phyloP scores from a whole-genome alignment of 2,113 vertebrate species.

The Illadopsis cleaveri region DNA sequence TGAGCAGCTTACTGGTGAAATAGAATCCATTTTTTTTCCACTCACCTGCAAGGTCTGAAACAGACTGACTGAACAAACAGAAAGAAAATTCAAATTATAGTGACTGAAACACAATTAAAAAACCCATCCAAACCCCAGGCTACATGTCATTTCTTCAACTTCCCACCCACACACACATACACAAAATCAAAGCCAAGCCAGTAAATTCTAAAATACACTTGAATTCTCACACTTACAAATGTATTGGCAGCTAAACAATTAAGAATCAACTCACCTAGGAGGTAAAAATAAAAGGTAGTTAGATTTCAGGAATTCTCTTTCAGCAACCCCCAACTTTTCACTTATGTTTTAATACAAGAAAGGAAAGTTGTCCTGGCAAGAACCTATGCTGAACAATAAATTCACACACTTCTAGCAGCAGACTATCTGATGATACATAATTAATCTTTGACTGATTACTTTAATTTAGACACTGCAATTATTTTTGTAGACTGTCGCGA shows the following conservation, averaged over 20 bases:
- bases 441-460: conserved; percentile 20
- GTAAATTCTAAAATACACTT: background rate
- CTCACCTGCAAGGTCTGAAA: background rate
- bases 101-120: background rate
- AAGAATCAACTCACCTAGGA: background rate
- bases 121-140: background rate
- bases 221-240: background rate
- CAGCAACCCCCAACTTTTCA: background rate
- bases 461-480: background rate
- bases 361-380: background rate
- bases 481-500: background rate
- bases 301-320: background rate
- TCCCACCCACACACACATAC: accelerated
- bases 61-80: background rate
- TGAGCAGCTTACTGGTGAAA: background rate
- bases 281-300: background rate
- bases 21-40: background rate
- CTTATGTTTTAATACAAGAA: background rate
- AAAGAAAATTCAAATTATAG: background rate
- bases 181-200: background rate
- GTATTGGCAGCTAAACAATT: background rate
- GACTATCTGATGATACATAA: background rate
- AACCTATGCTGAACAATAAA: background rate
- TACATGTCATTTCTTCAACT: background rate
- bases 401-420: background rate